These are phyloP conservation scores for Acestrorhynchus altus DNA, from an alignment of 2,797 vertebrate species.

Conservation along the genomic window DNA sequence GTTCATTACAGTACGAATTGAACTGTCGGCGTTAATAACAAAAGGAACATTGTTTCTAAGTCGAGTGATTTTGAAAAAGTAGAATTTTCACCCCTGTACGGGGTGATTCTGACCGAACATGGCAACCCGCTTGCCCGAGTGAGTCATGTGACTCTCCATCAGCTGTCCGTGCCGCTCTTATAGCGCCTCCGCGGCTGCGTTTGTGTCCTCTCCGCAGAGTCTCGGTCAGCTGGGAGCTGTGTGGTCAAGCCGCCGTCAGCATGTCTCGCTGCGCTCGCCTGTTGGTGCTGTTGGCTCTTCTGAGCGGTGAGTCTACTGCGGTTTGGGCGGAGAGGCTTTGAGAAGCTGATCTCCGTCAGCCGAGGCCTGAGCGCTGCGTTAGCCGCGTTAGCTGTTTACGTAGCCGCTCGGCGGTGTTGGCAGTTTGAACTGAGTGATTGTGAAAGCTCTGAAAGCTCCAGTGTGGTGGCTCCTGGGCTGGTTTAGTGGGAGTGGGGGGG, in stretches of 20 bases:
- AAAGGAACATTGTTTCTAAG: too few species aligned
- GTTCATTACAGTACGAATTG: too few species aligned
- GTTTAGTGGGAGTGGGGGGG: too few species aligned
- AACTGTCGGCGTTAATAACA: too few species aligned
- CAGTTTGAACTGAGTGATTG: too few species aligned
- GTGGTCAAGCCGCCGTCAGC: conserved; percentile 17
- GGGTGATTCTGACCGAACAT: not conserved
- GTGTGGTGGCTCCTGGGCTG: too few species aligned
- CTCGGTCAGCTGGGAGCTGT: not conserved
- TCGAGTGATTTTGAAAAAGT: too few species aligned
- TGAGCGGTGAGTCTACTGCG: conserved; percentile 67
- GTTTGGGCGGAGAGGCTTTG: not conserved
- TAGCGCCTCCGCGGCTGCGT: not conserved
- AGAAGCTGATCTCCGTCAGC: not conserved
- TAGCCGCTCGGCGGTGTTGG: not conserved
- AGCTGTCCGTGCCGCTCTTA: conserved; percentile 18
- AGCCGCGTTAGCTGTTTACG: not conserved
- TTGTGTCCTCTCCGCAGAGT: not conserved
- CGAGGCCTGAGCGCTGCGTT: conserved; percentile 30
- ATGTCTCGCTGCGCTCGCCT: conserved; percentile 68
- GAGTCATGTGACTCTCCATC: conserved; percentile 75
- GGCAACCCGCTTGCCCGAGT: conserved; percentile 6
- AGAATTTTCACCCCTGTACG: too few species aligned
- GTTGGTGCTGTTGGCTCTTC: conserved; percentile 59
- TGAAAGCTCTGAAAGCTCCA: too few species aligned